Percentiles rank a stretch among this genome's conserved stretches.
phyloP scores from a whole-genome alignment of 2,797 vertebrate species.

The Microchirus variegatus region DNA sequence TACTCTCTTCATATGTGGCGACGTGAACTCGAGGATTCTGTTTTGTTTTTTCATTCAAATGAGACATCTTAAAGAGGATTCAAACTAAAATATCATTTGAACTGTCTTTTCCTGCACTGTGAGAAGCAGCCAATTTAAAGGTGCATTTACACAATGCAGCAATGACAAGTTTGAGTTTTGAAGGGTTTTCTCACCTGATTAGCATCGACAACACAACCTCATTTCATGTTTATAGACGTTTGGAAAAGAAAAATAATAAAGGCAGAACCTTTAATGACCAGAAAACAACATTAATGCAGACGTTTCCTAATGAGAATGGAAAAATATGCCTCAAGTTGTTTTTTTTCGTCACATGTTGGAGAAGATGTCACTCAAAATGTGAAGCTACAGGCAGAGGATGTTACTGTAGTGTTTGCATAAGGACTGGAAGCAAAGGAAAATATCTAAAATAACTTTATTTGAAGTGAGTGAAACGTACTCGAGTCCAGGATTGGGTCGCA shows the following conservation, averaged over 20 bases:
- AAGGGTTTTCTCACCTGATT: not conserved
- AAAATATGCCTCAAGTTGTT: too few species aligned
- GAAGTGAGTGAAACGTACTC: too few species aligned
- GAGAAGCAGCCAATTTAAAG: not conserved
- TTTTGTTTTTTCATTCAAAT: conserved; percentile 2
- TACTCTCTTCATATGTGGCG: not conserved
- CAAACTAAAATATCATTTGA: not conserved
- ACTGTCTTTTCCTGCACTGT: too few species aligned
- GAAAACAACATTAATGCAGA: not conserved
- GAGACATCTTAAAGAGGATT: not conserved
- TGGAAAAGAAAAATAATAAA: too few species aligned
- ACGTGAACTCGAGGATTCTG: not conserved
- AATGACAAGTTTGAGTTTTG: not conserved
- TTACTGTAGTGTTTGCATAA: too few species aligned
- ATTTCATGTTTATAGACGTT: not conserved
- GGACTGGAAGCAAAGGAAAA: too few species aligned
- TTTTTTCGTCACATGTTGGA: too few species aligned
- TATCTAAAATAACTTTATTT: too few species aligned
- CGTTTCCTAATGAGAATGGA: too few species aligned
- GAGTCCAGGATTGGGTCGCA: too few species aligned
- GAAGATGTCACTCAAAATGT: too few species aligned
- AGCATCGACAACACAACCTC: not conserved
- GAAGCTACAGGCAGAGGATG: too few species aligned
- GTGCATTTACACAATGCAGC: not conserved
- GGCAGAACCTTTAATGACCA: not conserved